Evolutionary conservation across 2,113 vertebrate genomes (phyloP).

Genomic region (Oenanthe melanoleuca): DNA sequence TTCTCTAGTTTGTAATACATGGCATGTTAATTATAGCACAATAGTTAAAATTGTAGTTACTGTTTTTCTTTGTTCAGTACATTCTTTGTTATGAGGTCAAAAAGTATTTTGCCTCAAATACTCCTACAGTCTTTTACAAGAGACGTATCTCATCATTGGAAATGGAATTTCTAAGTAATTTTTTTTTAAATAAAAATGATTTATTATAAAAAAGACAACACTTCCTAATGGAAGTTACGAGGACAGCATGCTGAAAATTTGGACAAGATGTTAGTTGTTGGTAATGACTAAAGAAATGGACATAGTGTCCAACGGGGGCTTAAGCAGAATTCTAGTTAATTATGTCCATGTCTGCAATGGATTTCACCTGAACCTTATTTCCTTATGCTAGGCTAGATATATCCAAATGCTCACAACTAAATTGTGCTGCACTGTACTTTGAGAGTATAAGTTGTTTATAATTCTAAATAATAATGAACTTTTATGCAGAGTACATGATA

Average conservation of each 20-base stretch:
- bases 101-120: neutral
- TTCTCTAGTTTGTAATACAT: neutral
- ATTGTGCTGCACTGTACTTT: neutral
- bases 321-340: neutral
- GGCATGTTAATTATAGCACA: neutral
- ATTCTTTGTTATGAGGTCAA: neutral
- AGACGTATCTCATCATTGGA: neutral
- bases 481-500: neutral
- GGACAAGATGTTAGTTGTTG: neutral
- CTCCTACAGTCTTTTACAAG: neutral
- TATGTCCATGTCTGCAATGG: neutral
- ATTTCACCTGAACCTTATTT: neutral
- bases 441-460: neutral
- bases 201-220: neutral
- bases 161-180: neutral
- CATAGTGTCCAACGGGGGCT: fast-evolving
- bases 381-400: neutral
- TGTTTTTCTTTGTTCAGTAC: neutral
- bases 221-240: neutral
- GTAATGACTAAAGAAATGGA: neutral
- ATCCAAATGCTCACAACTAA: neutral
- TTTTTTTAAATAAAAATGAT: neutral
- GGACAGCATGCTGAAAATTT: neutral
- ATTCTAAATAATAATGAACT: neutral
- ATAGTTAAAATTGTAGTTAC: slow-evolving; percentile 46